These are phyloP conservation scores for Aleiodes sp. DNA, from an alignment of 1,140 invertebrate genomes.

Conservation along the genomic window DNA sequence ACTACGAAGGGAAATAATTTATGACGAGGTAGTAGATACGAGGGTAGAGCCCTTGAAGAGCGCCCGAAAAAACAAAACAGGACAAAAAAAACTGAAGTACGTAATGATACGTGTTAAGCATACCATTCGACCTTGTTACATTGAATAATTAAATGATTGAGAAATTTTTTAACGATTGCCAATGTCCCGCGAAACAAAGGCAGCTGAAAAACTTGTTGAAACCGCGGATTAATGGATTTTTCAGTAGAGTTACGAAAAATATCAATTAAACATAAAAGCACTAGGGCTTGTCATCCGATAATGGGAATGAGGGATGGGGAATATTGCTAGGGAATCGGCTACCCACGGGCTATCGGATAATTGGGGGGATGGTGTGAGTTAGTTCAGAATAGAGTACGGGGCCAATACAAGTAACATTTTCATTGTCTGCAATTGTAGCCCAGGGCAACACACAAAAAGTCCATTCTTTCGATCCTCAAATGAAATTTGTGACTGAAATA, in stretches of 20 bases:
- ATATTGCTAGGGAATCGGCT: conserved; percentile 3
- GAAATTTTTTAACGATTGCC: not conserved
- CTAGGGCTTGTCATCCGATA: conserved; percentile 54
- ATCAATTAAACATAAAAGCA: conserved; percentile 58
- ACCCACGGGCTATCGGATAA: conserved; percentile 1
- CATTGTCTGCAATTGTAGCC: conserved; percentile 15
- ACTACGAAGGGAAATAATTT: conserved; percentile 46
- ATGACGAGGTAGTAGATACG: no score
- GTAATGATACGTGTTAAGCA: not conserved
- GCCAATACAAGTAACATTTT: conserved; percentile 10
- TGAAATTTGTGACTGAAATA: not conserved
- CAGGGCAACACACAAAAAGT: not conserved
- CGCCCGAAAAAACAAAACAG: conserved; percentile 22
- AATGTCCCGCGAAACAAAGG: not conserved
- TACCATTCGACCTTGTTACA: not conserved
- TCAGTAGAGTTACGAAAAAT: conserved; percentile 52
- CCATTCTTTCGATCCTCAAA: not conserved
- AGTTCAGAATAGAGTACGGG: not conserved
- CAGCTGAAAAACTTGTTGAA: not conserved
- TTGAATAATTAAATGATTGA: not conserved
- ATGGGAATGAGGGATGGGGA: conserved; percentile 41
- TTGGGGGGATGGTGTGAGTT: conserved; percentile 6
- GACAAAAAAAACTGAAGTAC: conserved; percentile 9
- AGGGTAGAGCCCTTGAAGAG: no score
- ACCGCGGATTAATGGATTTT: conserved; percentile 24